A percentile compares a stretch with the other conserved stretches of the same genome.
Evolutionary conservation across 2,797 vertebrate species (phyloP).

Genomic region (Anableps anableps): DNA sequence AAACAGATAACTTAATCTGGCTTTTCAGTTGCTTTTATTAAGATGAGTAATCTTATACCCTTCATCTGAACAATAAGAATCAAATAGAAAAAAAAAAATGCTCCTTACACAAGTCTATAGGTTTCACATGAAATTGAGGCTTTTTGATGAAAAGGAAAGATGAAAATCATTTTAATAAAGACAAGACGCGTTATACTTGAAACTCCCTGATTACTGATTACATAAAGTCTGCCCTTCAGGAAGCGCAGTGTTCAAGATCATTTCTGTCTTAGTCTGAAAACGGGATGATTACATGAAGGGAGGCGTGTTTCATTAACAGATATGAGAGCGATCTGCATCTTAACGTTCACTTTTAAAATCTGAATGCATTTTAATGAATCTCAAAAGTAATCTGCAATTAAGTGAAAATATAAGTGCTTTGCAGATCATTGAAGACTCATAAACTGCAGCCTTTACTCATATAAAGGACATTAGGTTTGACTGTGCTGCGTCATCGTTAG

Average conservation of each 20-base stretch:
- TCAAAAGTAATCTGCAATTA: background rate
- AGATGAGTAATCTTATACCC: too few species aligned
- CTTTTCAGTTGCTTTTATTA: too few species aligned
- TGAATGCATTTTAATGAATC: background rate
- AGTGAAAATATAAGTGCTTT: background rate
- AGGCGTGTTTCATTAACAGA: background rate
- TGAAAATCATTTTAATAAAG: background rate
- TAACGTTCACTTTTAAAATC: background rate
- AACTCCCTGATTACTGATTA: background rate
- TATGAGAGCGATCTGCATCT: background rate
- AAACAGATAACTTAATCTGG: background rate
- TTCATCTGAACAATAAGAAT: too few species aligned
- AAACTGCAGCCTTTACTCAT: background rate
- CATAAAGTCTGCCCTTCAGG: background rate
- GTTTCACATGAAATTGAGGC: background rate
- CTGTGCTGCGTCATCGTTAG: slow-evolving; percentile 3
- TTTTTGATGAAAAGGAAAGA: background rate
- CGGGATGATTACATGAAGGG: background rate
- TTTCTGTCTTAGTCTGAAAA: background rate
- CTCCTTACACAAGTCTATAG: too few species aligned
- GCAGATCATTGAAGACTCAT: background rate
- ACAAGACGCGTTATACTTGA: background rate
- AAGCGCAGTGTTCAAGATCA: background rate
- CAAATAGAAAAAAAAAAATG: too few species aligned
- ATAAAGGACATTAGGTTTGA: background rate